These are phyloP conservation scores for Trachymyrmex cornetzi DNA, from an alignment of 1,140 invertebrate genomes.

Conservation along the genomic window DNA sequence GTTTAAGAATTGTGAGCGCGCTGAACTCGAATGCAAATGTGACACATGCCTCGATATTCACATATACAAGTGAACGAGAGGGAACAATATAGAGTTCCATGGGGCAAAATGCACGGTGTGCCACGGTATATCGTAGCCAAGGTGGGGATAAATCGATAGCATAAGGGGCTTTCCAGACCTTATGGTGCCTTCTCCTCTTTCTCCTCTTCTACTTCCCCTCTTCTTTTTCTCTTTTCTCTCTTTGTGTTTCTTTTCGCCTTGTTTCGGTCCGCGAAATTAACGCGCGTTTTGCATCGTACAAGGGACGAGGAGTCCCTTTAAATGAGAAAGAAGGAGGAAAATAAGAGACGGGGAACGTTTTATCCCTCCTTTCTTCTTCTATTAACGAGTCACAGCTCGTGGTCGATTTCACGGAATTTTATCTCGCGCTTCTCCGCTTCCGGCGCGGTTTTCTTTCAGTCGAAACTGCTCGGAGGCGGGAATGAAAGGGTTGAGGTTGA, in stretches of 20 bases:
- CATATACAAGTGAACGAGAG: slow-evolving; percentile 49
- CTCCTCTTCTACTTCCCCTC: slow-evolving; percentile 58
- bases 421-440: neutral
- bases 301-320: neutral
- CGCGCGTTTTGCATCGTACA: slow-evolving; percentile 66
- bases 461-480: neutral
- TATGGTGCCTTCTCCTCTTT: slow-evolving; percentile 81
- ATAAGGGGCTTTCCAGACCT: slow-evolving; percentile 82
- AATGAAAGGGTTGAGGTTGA: neutral
- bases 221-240: slow-evolving; percentile 41
- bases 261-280: slow-evolving; percentile 72
- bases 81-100: slow-evolving; percentile 79
- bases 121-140: slow-evolving; percentile 72
- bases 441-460: slow-evolving; percentile 21
- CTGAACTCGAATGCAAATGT: slow-evolving; percentile 7
- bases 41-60: slow-evolving; percentile 61
- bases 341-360: neutral
- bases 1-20: slow-evolving; percentile 13
- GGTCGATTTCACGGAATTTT: slow-evolving; percentile 29
- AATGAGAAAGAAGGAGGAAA: neutral
- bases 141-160: slow-evolving; percentile 83
- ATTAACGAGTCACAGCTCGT: slow-evolving; percentile 20
- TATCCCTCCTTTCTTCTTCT: neutral
- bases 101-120: slow-evolving; percentile 75
- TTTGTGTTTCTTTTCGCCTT: slow-evolving; percentile 47